Base-by-base conservation (phyloP, 2,888 invertebrate species). In the Cacoxenus indagator region DNA sequence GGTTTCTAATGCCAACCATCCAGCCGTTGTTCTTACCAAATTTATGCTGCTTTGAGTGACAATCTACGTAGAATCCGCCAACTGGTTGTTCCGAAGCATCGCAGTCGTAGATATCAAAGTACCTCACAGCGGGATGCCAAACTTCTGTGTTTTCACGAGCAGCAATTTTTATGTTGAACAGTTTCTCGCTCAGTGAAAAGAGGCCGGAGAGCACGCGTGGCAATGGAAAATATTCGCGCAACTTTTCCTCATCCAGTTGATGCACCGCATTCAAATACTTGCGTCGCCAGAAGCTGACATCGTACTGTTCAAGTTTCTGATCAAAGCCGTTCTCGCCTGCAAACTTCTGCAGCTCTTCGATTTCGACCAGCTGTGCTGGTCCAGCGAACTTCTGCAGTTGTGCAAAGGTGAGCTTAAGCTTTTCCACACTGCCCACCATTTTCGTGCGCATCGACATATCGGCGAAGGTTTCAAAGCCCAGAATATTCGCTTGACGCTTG, bases 391-490 rank as follows among this genome's bases (percentile, higher is more conserved):
- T 90, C 0, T 93, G 85, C 43, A 95, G 89, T 73, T 89, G 91
- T 65, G 92, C 90, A 27, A 98, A 89, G 70, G 93, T 91, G 70
- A 91, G 90, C 74, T 93, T 90, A 0, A 97, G 92, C 86, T 93
- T 94, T 65, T 94, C 92, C 14, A 95, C 88, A 73, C 90, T 93
- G 8, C 93, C 94, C 6, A 96, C 96, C 96, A 98, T 91, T 90
- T 97, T 97, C 0, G 96, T 96, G 89, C 95, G 93, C 95, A 98
- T 95, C 45, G 95, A 95, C 93, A 97, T 93, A 46, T 96, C 93
- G 0, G 92, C 93, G 87, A 90, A 97, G 66, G 91, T 92, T 72
- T 93, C 90, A 85, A 92, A 98, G 0, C 97, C 97, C 9, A 97
- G 88, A 14, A 93, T 79, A 74, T 92, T 90, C 0, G 97, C 96